A percentile compares a stretch with the other conserved stretches of the same genome.
Conservation (phyloP, 2,797 vertebrate species). For the Micropoecilia bifurca region DNA sequence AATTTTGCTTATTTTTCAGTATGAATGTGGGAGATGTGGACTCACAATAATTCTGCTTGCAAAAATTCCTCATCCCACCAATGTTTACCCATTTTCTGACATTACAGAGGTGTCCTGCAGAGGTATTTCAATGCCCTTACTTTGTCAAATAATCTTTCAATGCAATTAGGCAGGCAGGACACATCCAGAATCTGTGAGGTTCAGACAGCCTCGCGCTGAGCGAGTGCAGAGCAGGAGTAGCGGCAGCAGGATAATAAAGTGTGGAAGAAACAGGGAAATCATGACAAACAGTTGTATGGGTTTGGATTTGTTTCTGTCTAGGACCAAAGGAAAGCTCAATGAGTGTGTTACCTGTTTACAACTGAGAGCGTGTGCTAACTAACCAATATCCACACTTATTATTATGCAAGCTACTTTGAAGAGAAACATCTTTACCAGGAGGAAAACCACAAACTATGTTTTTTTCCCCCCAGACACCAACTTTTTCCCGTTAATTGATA, state of each 20-base stretch:
- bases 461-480: background rate
- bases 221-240: background rate
- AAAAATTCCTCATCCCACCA: too few relatives aligned
- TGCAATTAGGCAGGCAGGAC: background rate
- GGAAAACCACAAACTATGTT: background rate
- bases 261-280: background rate
- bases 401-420: background rate
- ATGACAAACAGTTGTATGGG: background rate
- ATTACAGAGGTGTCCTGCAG: too few relatives aligned
- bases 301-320: background rate
- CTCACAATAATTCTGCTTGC: too few relatives aligned
- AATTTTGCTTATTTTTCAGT: too few relatives aligned
- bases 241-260: background rate
- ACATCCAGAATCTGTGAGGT: background rate
- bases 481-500: background rate
- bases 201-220: background rate
- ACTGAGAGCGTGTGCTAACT: background rate
- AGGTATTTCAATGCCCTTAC: too few relatives aligned
- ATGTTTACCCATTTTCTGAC: too few relatives aligned
- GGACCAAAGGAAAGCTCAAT: background rate
- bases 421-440: background rate
- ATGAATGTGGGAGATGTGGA: too few relatives aligned
- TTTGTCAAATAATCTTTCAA: too few relatives aligned
- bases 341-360: background rate
- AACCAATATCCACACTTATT: background rate